phyloP scores from a whole-genome alignment of 2,797 vertebrate genomes.

The Morelia viridis region DNA sequence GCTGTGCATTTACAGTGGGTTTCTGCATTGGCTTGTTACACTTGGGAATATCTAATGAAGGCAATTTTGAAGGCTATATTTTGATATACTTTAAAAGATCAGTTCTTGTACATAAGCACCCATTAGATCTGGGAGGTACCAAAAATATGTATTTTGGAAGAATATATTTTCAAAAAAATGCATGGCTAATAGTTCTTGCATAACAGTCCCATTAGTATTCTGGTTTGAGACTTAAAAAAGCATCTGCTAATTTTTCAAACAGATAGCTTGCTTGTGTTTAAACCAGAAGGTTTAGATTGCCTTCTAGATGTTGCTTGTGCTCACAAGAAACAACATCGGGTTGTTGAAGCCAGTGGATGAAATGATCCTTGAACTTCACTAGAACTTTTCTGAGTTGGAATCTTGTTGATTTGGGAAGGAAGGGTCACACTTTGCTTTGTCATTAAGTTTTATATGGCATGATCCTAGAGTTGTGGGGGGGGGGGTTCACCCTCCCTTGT shows the following conservation, averaged over 20 bases:
- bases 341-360: neutral
- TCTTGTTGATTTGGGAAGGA: constrained; percentile 19
- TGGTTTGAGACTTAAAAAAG: constrained; percentile 7
- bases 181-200: constrained; percentile 14
- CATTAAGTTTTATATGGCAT: constrained; percentile 22
- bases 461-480: neutral
- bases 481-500: neutral
- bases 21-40: neutral
- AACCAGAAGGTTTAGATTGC: neutral
- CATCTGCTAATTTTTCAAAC: neutral
- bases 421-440: neutral
- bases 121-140: neutral
- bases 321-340: constrained; percentile 10
- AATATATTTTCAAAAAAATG: constrained; percentile 30
- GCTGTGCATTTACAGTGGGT: neutral
- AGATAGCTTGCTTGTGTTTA: neutral
- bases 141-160: neutral
- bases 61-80: neutral
- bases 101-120: neutral
- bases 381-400: neutral
- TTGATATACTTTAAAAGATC: neutral
- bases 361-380: constrained; percentile 17
- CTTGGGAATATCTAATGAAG: constrained; percentile 1
- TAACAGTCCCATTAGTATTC: neutral
- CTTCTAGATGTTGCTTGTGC: neutral